Evolutionary conservation across 2,888 invertebrate genomes (phyloP), one percentile per base, ranked within the genome.

Genomic region (Panopea generosa): DNA sequence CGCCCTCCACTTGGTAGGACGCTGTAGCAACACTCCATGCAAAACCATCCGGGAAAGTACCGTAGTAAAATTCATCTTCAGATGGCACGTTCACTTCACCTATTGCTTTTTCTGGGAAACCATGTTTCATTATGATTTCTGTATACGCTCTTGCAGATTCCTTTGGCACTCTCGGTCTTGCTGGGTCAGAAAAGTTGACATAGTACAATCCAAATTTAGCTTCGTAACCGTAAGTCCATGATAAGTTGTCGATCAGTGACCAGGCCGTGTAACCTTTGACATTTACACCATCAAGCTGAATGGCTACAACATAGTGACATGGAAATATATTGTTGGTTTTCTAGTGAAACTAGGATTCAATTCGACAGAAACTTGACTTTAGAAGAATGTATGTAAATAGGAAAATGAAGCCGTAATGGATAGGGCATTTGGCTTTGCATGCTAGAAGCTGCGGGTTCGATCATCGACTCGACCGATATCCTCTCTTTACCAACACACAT

Each of bases 221-320:
- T 94, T 95, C 94, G 89, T 94, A 96, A 33, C 97, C 97, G 47
- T 94, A 93, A 68, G 94, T 93, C 97, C 97, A 97, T 90, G 97
- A 96, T 91, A 95, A 96, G 89, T 96, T 96, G 87, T 97, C 97
- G 92, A 97, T 94, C 20, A 97, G 92, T 84, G 95, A 96, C 96
- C 96, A 97, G 65, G 95, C 94, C 0, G 96, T 95, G 87, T 96
- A 97, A 0, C 95, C 96, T 24, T 87, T 86, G 1, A 93, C 90
- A 57, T 92, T 89, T 14, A 87, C 87, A 0, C 88, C 89, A 59
- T 91, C 90, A 24, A 86, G 74, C 22, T 71, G 62, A 11, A 86
- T 76, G 2, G 87, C 87, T 88, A 61, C 1, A 85, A 82, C 16
- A 47, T 22, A 27, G 11, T n/a, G n/a, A n/a, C n/a, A n/a, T n/a